Percentiles rank a stretch among this genome's conserved stretches.
Evolutionary conservation across 2,888 invertebrate genomes (phyloP).

Genomic region (Amphiduros pacificus): DNA sequence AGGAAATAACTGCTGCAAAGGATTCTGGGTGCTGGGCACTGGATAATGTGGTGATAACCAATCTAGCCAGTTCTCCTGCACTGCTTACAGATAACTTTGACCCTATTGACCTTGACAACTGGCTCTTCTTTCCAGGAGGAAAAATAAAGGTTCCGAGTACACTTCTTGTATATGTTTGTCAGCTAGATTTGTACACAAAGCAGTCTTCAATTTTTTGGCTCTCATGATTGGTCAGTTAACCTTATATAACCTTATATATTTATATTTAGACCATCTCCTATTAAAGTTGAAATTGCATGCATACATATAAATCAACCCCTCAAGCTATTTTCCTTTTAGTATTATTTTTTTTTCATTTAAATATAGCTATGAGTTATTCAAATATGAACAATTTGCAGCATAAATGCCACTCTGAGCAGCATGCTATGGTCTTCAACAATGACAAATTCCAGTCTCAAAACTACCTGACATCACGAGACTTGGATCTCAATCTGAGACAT

Average conservation of each 20-base stretch:
- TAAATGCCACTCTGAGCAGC: constrained; percentile 54
- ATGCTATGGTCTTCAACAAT: constrained; percentile 52
- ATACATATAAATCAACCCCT: not conserved
- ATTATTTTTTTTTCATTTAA: not conserved
- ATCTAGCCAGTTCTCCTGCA: constrained; percentile 46
- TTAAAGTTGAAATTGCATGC: not conserved
- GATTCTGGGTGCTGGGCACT: constrained; percentile 57
- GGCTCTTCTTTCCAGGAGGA: constrained; percentile 60
- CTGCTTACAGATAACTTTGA: constrained; percentile 56
- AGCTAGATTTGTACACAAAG: too few species aligned
- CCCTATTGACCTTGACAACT: constrained; percentile 57
- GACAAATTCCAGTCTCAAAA: too few species aligned
- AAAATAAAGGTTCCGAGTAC: constrained; percentile 47
- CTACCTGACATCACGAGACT: not conserved
- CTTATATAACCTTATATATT: not conserved
- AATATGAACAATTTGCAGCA: constrained; percentile 36
- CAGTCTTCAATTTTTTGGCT: too few species aligned
- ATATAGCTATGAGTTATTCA: not conserved
- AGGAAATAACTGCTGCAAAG: constrained; percentile 26
- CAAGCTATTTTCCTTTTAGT: not conserved
- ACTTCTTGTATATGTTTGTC: not conserved
- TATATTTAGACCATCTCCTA: not conserved
- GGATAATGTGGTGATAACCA: constrained; percentile 58
- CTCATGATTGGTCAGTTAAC: too few species aligned
- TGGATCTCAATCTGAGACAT: too few species aligned